Evolutionary conservation across 2,113 vertebrate genomes (phyloP).

Genomic region (Indicator indicator): DNA sequence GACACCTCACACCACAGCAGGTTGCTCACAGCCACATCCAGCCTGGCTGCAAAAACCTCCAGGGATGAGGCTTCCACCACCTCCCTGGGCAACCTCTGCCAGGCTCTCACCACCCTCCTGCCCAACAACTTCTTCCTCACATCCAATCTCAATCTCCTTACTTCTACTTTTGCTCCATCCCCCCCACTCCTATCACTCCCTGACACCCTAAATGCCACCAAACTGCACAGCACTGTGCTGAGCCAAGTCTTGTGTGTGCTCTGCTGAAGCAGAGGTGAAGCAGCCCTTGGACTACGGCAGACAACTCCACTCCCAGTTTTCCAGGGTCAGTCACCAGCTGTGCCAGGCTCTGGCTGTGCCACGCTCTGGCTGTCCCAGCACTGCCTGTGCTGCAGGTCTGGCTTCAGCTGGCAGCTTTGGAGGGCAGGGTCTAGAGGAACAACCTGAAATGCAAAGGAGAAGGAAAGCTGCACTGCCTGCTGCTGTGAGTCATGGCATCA

Average conservation of each 20-base stretch:
- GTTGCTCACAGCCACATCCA: too few species aligned
- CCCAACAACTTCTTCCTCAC: too few species aligned
- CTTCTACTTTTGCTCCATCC: too few species aligned
- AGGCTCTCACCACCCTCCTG: too few species aligned
- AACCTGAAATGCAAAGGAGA: neutral
- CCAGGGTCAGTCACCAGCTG: neutral
- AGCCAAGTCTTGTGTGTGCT: neutral
- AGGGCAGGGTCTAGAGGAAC: neutral
- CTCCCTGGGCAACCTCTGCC: too few species aligned
- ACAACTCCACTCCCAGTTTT: neutral
- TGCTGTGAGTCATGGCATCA: neutral
- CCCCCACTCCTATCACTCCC: too few species aligned
- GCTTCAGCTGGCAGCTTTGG: neutral
- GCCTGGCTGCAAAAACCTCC: too few species aligned
- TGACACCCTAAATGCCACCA: neutral
- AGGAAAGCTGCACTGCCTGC: rapidly evolving
- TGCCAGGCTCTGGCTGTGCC: too few species aligned
- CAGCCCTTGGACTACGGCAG: rapidly evolving
- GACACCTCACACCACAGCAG: too few species aligned
- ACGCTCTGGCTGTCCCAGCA: neutral
- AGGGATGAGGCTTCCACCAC: too few species aligned
- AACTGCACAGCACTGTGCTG: neutral
- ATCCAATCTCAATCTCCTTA: too few species aligned
- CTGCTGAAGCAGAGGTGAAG: neutral
- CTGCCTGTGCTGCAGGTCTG: neutral